These are phyloP conservation scores for Sciurus niger DNA, from an alignment of 2,113 vertebrate genomes.

Conservation along the genomic window DNA sequence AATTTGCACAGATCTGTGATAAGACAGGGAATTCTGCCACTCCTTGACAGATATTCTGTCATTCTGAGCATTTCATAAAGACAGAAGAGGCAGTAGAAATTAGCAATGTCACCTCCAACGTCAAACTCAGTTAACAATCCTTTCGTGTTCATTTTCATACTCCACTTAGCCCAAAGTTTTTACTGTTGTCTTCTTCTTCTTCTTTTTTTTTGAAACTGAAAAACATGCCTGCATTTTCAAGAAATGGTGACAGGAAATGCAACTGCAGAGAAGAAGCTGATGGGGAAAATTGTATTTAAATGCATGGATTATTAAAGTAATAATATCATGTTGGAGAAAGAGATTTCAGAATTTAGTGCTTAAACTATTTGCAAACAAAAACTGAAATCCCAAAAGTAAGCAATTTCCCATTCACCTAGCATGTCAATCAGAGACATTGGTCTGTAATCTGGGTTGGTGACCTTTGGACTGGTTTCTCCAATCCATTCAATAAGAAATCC, in stretches of 20 bases:
- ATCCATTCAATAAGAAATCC: not conserved
- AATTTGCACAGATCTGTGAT: constrained; percentile 85
- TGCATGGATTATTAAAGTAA: not conserved
- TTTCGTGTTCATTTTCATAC: constrained; percentile 83
- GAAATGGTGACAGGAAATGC: constrained; percentile 65
- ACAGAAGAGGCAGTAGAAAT: constrained; percentile 85
- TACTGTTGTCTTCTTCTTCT: constrained; percentile 67
- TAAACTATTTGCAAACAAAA: constrained; percentile 30
- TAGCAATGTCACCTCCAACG: constrained; percentile 87
- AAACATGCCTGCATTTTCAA: constrained; percentile 61
- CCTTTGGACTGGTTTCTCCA: not conserved
- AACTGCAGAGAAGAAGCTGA: constrained; percentile 21
- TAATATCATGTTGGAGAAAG: constrained; percentile 37
- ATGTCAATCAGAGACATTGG: not conserved
- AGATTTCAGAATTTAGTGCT: constrained; percentile 4
- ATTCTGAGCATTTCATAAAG: constrained; percentile 83
- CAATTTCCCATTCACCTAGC: not conserved
- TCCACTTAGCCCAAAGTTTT: constrained; percentile 82
- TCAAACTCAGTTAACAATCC: constrained; percentile 85
- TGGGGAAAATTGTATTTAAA: constrained; percentile 22
- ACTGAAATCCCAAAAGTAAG: constrained; percentile 35
- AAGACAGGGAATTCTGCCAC: constrained; percentile 84
- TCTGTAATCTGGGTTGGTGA: not conserved
- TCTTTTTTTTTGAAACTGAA: constrained; percentile 73
- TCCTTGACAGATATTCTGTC: constrained; percentile 87